Evolutionary conservation across 2,797 vertebrate genomes (phyloP).

Genomic region (Chaetodon trifasciatus): DNA sequence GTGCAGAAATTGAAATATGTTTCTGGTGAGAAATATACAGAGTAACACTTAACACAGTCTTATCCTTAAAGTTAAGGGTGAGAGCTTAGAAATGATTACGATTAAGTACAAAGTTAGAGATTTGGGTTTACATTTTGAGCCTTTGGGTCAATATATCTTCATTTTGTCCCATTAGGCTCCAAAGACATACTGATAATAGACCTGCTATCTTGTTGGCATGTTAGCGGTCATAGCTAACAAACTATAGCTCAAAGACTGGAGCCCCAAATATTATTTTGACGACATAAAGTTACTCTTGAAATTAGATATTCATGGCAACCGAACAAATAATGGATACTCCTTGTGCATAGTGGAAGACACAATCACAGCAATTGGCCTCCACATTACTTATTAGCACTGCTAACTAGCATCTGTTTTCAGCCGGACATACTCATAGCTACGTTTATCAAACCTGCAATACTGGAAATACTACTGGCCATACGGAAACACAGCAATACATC

Average conservation of each 20-base stretch:
- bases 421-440: neutral
- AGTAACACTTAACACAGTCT: neutral
- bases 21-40: neutral
- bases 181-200: neutral
- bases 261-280: neutral
- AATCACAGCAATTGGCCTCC: neutral
- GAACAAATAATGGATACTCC: neutral
- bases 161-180: neutral
- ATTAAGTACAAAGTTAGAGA: no score
- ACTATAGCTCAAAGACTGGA: neutral
- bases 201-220: neutral
- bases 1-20: neutral
- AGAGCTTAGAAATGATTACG: neutral
- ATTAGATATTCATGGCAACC: neutral
- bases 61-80: neutral
- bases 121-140: neutral
- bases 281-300: neutral
- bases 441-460: no score
- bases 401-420: neutral
- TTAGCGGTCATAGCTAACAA: neutral
- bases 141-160: neutral
- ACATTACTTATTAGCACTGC: neutral
- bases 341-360: neutral
- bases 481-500: slow-evolving; percentile 2
- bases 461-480: neutral